A percentile compares a stretch with the other conserved stretches of the same genome.
These are phyloP conservation scores for Notospermus geniculatus DNA, from an alignment of 1,140 invertebrate genomes.

Conservation along the genomic window DNA sequence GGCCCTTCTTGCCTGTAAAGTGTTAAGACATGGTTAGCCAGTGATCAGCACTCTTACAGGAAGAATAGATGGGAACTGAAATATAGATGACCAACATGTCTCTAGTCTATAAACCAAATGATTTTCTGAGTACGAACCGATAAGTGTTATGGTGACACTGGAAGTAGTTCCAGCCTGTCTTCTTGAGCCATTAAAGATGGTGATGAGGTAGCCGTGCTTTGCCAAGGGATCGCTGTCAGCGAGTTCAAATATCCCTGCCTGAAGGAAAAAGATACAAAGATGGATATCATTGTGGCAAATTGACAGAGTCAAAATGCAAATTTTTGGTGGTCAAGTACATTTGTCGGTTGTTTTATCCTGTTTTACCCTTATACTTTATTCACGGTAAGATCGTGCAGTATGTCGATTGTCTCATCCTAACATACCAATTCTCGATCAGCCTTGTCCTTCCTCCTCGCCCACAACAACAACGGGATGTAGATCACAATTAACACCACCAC, in stretches of 20 bases:
- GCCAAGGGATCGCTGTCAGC: background rate
- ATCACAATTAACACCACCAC: slow-evolving; percentile 49
- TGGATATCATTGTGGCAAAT: too few relatives aligned
- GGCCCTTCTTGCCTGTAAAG: slow-evolving; percentile 8
- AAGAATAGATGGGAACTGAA: background rate
- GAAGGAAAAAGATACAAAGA: too few relatives aligned
- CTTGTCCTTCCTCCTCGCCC: slow-evolving; percentile 51
- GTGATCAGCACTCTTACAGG: slow-evolving; percentile 15
- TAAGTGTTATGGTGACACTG: slow-evolving; percentile 25
- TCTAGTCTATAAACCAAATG: too few relatives aligned
- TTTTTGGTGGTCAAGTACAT: too few relatives aligned
- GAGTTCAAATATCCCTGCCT: background rate
- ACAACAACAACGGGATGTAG: slow-evolving; percentile 49
- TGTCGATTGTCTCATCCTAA: too few relatives aligned
- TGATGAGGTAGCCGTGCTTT: background rate
- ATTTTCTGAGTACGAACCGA: background rate
- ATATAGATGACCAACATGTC: too few relatives aligned
- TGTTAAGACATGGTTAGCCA: too few relatives aligned
- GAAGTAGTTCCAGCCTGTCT: slow-evolving; percentile 28
- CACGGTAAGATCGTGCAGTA: too few relatives aligned
- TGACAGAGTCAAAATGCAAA: too few relatives aligned
- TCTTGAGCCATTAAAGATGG: background rate
- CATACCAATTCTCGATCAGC: slow-evolving; percentile 36
- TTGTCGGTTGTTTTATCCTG: too few relatives aligned
- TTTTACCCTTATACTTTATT: too few relatives aligned